Percentiles rank a stretch among this genome's conserved stretches.
Conservation (phyloP, 2,888 invertebrate genomes). For the Pterobdella sp. region DNA sequence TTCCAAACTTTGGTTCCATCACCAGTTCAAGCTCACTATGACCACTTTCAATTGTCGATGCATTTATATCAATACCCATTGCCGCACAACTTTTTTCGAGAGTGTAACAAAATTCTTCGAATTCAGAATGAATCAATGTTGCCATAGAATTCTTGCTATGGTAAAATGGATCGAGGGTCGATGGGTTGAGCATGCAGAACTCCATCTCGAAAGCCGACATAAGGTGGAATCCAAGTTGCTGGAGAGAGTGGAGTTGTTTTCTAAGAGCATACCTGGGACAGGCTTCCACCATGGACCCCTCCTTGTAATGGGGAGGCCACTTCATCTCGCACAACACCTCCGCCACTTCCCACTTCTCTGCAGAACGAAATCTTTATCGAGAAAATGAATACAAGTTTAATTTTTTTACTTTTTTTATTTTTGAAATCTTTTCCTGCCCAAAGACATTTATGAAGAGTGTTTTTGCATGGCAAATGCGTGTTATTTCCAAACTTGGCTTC, state of each 20-base stretch:
- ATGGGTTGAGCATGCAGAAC: constrained; percentile 29
- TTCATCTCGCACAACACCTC: constrained; percentile 32
- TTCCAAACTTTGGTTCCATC: constrained; percentile 27
- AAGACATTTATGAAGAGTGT: background rate
- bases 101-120: constrained; percentile 29
- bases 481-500: background rate
- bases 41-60: constrained; percentile 20
- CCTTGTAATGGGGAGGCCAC: constrained; percentile 25
- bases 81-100: constrained; percentile 17
- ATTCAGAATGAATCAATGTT: constrained; percentile 20
- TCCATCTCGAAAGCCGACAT: constrained; percentile 35
- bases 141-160: constrained; percentile 16
- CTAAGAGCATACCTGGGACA: constrained; percentile 28
- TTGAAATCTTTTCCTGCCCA: too few species aligned
- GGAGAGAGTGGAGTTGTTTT: constrained; percentile 29
- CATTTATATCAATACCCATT: constrained; percentile 23
- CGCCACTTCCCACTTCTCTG: constrained; percentile 27
- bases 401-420: too few species aligned
- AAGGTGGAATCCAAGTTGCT: constrained; percentile 29
- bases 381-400: too few species aligned
- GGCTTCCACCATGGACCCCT: constrained; percentile 26
- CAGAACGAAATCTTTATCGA: too few species aligned
- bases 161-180: constrained; percentile 22
- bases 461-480: background rate
- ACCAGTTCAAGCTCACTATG: constrained; percentile 31